These are phyloP conservation scores for Meriones unguiculatus DNA, from an alignment of 2,113 vertebrate species.

Conservation along the genomic window DNA sequence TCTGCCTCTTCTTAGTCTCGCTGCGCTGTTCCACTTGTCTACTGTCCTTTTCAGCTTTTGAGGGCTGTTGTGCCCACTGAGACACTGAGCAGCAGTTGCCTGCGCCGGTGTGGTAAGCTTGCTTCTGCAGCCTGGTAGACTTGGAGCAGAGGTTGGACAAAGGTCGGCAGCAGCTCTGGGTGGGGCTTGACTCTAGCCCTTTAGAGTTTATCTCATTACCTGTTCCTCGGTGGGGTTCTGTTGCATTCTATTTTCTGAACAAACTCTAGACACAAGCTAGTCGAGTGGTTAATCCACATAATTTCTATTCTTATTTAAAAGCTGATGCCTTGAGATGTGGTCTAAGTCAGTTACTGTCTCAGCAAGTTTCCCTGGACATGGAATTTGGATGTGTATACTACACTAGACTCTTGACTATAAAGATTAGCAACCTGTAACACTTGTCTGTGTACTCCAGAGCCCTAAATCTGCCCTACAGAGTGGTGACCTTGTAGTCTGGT, in stretches of 20 bases:
- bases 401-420: background rate
- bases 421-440: background rate
- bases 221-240: background rate
- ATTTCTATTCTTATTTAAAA: constrained; percentile 57
- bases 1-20: background rate
- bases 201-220: background rate
- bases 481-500: background rate
- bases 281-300: constrained; percentile 22
- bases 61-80: background rate
- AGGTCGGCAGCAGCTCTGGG: background rate
- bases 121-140: background rate
- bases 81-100: background rate
- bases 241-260: constrained; percentile 7
- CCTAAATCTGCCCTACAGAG: background rate
- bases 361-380: background rate
- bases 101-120: background rate
- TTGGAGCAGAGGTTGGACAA: background rate
- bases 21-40: background rate
- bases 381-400: constrained; percentile 3
- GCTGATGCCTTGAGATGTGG: background rate
- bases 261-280: constrained; percentile 27
- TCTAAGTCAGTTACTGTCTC: background rate
- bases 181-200: background rate
- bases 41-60: background rate
- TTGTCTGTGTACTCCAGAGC: background rate